These are phyloP conservation scores for Drosophila navojoa DNA, from an alignment of 1,140 invertebrate species.

Conservation along the genomic window DNA sequence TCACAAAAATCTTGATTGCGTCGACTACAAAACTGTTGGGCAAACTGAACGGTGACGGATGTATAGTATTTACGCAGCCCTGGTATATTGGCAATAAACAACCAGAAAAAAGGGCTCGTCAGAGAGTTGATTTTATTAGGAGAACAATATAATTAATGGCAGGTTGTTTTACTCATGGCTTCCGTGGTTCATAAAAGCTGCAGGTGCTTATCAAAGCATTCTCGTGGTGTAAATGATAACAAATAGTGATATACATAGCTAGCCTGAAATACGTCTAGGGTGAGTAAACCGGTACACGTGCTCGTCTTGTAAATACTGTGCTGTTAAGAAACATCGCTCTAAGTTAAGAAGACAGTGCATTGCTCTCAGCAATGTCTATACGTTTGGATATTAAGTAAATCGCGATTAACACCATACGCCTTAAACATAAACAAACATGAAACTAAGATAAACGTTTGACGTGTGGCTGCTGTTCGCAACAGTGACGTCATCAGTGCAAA, in stretches of 20 bases:
- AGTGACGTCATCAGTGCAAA: constrained; percentile 51
- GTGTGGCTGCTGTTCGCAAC: constrained; percentile 1
- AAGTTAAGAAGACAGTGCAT: background rate
- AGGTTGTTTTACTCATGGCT: constrained; percentile 23
- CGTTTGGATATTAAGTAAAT: constrained; percentile 8
- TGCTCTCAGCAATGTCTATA: background rate
- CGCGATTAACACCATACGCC: constrained; percentile 1
- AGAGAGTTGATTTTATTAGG: constrained; percentile 1
- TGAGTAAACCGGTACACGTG: constrained; percentile 23
- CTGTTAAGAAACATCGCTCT: background rate
- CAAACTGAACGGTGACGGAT: constrained; percentile 2
- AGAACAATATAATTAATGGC: background rate
- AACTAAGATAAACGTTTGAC: constrained; percentile 15
- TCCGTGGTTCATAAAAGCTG: background rate
- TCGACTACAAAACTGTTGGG: constrained; percentile 15
- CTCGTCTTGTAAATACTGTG: constrained; percentile 3
- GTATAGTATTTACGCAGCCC: constrained; percentile 6
- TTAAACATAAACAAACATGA: constrained; percentile 19
- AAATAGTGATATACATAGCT: background rate
- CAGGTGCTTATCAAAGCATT: constrained; percentile 11
- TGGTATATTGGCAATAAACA: constrained; percentile 6
- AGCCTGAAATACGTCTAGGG: background rate
- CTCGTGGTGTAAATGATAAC: background rate
- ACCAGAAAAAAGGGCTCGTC: constrained; percentile 38
- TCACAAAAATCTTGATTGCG: background rate